A percentile compares a stretch with the other conserved stretches of the same genome.
Conservation (phyloP, 1,140 invertebrate genomes). For the Zaprionus taronus region DNA sequence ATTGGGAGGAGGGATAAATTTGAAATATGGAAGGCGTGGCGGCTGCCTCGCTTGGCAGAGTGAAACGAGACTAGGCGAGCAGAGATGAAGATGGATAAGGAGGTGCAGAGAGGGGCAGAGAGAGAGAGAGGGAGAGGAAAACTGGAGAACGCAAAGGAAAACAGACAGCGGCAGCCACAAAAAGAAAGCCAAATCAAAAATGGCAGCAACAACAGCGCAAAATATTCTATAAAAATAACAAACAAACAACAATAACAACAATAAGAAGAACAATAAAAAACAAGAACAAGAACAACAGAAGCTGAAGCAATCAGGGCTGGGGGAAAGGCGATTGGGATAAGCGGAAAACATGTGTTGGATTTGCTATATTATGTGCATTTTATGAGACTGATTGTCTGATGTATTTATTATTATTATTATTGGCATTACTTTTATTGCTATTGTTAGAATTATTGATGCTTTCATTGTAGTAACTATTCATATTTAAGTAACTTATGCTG, state of each 20-base stretch:
- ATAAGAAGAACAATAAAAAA: slow-evolving; percentile 11
- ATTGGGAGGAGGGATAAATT: slow-evolving; percentile 18
- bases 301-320: slow-evolving; percentile 32
- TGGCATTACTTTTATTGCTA: background rate
- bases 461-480: background rate
- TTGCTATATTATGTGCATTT: background rate
- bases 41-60: slow-evolving; percentile 9
- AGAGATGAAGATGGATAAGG: too few relatives aligned
- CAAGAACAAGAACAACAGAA: slow-evolving; percentile 27
- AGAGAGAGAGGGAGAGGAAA: background rate
- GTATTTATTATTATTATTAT: background rate
- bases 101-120: background rate
- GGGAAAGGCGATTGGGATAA: background rate
- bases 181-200: slow-evolving; percentile 64
- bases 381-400: background rate
- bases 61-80: slow-evolving; percentile 4
- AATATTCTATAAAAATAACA: slow-evolving; percentile 35
- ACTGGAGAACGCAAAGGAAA: background rate
- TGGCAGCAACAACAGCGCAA: slow-evolving; percentile 58
- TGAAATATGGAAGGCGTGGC: slow-evolving; percentile 29
- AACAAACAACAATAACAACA: background rate
- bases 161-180: slow-evolving; percentile 11
- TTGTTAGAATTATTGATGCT: background rate
- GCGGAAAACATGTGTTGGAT: slow-evolving; percentile 1
- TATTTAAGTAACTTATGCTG: too few relatives aligned